Evolutionary conservation across 2,888 invertebrate species (phyloP).

Genomic region (Myopa testacea): DNA sequence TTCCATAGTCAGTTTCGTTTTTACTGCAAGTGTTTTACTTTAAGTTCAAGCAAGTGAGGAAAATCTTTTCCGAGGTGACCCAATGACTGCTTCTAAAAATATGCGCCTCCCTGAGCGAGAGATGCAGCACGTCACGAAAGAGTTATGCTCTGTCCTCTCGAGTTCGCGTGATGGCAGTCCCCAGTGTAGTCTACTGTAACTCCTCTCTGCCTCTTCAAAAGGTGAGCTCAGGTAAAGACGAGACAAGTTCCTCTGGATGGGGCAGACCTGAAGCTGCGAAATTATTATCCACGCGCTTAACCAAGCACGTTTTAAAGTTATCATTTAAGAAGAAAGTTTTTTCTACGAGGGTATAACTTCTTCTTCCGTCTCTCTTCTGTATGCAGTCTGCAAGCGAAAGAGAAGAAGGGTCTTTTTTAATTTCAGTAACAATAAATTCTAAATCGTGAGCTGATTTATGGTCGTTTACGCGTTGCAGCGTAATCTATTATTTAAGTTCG

Average conservation of each 20-base stretch:
- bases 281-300: conserved; percentile 17
- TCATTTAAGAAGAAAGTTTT: conserved; percentile 28
- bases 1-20: too few species aligned
- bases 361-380: background rate
- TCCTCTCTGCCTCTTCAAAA: background rate
- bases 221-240: background rate
- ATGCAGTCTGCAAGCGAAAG: background rate
- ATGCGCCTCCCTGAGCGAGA: background rate
- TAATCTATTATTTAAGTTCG: background rate
- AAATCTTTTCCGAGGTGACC: background rate
- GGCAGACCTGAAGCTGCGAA: conserved; percentile 10
- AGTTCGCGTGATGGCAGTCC: background rate
- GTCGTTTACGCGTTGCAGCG: conserved; percentile 7
- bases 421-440: conserved; percentile 14
- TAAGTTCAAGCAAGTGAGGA: too few species aligned
- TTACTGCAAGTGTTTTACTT: too few species aligned
- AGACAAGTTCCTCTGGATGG: background rate
- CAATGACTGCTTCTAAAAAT: background rate
- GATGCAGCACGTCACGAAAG: background rate
- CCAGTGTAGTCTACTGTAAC: background rate
- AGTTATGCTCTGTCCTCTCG: background rate
- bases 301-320: conserved; percentile 28
- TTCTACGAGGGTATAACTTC: background rate
- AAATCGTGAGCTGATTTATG: background rate
- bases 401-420: background rate